Base-by-base conservation (phyloP, 2,797 vertebrate genomes). In the Meriones psammophilus region DNA sequence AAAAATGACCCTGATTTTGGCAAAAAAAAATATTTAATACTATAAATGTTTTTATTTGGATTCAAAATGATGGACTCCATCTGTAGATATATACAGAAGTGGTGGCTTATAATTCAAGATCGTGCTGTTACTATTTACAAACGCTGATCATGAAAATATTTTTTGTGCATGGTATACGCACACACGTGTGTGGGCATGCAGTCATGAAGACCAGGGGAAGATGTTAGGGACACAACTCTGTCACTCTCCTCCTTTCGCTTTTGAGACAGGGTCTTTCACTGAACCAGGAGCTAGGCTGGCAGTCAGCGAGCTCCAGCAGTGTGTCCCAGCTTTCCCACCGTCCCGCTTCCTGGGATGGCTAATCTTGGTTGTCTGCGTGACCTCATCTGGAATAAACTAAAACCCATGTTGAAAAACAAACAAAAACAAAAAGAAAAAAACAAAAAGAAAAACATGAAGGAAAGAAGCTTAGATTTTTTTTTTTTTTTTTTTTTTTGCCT, bases 11-110 rank as follows among this genome's bases (percentile, higher is more conserved):
- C 46, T 79, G 7, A 95, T 89, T 89, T 91, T 68, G 9, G 3
- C n/a, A 95, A 91, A 69, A 39, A 92, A 92, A 26, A 68, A 74
- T 73, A 86, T 81, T 81, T 78, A 94, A 46, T 46, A 62, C 2
- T 66, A 1, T 22, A 60, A 85, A 36, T 68, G 30, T 58, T 86
- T 93, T 86, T 81, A 85, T 77, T 86, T 85, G 13, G 68, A 64
- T 56, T 96, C 66, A 76, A 96, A 92, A 36, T 88, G 94, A 79
- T 58, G 89, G 56, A 93, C 13, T 73, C 58, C 62, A 42, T 80
- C 42, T 69, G 36, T 10, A 81, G 26, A 60, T 42, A 94, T 66
- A 91, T 64, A 56, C 84, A 14, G 6, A 81, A 89, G 60, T 69
- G 18, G 28, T 93, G 36, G 79, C 33, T 94, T 60, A 80, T 46